Conservation (phyloP, 2,888 invertebrate species). For the Cataglyphis albicans region DNA sequence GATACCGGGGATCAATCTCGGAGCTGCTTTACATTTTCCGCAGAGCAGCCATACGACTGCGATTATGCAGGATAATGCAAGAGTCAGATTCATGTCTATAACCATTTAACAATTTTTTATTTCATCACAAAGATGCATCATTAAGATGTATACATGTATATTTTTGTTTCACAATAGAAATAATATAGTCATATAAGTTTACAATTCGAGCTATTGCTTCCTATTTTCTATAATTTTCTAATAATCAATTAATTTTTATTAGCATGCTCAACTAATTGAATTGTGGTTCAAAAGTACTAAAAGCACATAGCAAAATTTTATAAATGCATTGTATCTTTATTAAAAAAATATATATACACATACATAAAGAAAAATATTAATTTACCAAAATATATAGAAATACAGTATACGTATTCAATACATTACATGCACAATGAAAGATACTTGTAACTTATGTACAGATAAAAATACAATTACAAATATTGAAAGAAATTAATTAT, state of each 20-base stretch:
- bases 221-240: background rate
- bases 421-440: background rate
- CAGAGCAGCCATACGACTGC: slow-evolving; percentile 69
- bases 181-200: background rate
- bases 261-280: background rate
- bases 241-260: background rate
- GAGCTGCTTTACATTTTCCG: slow-evolving; percentile 69
- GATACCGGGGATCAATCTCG: slow-evolving; percentile 66
- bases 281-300: background rate
- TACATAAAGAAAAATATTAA: background rate
- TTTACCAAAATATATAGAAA: background rate
- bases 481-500: background rate
- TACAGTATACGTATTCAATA: no score
- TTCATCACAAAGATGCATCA: background rate
- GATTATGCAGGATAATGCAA: slow-evolving; percentile 69
- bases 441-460: background rate
- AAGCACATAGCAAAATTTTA: background rate
- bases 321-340: background rate
- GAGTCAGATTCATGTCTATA: slow-evolving; percentile 71
- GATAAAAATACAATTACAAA: background rate
- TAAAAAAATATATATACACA: background rate
- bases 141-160: background rate
- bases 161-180: background rate
- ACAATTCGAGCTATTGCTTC: background rate
- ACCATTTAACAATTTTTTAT: slow-evolving; percentile 23